phyloP scores from a whole-genome alignment of 2,888 invertebrate genomes.

The Rotaria magnacalcarata region DNA sequence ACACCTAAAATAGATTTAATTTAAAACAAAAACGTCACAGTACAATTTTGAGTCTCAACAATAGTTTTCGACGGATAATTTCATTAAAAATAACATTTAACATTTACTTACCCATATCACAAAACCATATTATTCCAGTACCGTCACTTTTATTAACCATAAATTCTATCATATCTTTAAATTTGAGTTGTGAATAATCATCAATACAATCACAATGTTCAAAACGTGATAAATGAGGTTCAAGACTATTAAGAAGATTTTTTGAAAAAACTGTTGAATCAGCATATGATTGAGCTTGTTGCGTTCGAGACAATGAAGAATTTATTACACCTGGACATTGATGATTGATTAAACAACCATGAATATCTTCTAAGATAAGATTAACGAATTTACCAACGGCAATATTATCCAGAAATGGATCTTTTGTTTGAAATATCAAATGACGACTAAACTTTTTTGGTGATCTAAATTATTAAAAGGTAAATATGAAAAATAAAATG shows the following conservation, averaged over 20 bases:
- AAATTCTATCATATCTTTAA: background rate
- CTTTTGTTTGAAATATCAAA: conserved; percentile 62
- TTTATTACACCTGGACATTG: background rate
- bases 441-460: conserved; percentile 64
- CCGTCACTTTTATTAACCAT: conserved; percentile 46
- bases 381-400: conserved; percentile 41
- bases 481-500: too few relatives aligned
- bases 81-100: too few relatives aligned
- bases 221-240: background rate
- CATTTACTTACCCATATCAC: conserved; percentile 52
- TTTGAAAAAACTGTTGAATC: background rate
- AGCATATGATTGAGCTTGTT: background rate
- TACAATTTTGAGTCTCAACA: too few relatives aligned
- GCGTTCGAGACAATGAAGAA: background rate
- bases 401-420: conserved; percentile 45
- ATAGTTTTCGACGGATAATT: too few relatives aligned
- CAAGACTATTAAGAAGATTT: background rate
- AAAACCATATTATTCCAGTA: conserved; percentile 50
- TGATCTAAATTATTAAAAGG: conserved; percentile 51
- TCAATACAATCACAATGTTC: conserved; percentile 48
- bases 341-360: conserved; percentile 17
- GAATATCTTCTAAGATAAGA: conserved; percentile 41
- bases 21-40: too few relatives aligned
- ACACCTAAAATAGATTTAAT: conserved; percentile 60
- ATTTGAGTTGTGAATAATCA: conserved; percentile 50